Percentiles rank a stretch among this genome's conserved stretches.
phyloP scores from a whole-genome alignment of 2,797 vertebrate species.

The Mus minutoides region DNA sequence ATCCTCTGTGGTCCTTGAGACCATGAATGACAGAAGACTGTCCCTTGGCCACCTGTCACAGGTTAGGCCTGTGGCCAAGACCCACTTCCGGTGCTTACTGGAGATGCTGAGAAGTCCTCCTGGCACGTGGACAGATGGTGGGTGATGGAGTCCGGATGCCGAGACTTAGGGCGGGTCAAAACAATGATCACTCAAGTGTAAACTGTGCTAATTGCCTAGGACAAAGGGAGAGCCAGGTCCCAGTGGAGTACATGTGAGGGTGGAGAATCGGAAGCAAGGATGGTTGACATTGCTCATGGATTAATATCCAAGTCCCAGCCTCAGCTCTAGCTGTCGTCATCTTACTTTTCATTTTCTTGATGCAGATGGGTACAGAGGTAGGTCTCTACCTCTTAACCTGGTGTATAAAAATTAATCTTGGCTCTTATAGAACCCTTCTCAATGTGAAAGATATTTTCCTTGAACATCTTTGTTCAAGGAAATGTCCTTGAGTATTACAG shows the following conservation, averaged over 20 bases:
- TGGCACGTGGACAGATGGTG: constrained; percentile 77
- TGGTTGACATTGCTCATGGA: background rate
- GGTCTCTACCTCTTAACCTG: background rate
- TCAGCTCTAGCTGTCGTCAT: background rate
- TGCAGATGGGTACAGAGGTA: background rate
- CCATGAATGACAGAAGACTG: constrained; percentile 64
- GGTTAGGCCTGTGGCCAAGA: constrained; percentile 74
- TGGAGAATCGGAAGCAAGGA: background rate
- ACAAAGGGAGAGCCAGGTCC: constrained; percentile 70
- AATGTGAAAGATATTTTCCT: background rate
- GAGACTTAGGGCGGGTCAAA: constrained; percentile 80
- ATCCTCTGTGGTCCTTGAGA: constrained; percentile 38
- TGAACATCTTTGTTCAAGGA: background rate
- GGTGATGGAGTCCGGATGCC: constrained; percentile 81
- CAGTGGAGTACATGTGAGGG: background rate
- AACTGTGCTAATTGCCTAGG: constrained; percentile 83
- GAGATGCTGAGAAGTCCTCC: constrained; percentile 65
- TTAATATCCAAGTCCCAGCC: background rate
- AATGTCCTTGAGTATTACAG: background rate
- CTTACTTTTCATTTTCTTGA: background rate
- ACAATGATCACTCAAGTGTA: constrained; percentile 77
- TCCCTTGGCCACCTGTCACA: constrained; percentile 69
- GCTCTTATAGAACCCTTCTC: background rate
- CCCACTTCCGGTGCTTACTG: constrained; percentile 70
- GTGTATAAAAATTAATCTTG: background rate